A percentile compares a stretch with the other conserved stretches of the same genome.
These are phyloP conservation scores for Pseudopodoces humilis DNA, from an alignment of 2,113 vertebrate species.

Conservation along the genomic window DNA sequence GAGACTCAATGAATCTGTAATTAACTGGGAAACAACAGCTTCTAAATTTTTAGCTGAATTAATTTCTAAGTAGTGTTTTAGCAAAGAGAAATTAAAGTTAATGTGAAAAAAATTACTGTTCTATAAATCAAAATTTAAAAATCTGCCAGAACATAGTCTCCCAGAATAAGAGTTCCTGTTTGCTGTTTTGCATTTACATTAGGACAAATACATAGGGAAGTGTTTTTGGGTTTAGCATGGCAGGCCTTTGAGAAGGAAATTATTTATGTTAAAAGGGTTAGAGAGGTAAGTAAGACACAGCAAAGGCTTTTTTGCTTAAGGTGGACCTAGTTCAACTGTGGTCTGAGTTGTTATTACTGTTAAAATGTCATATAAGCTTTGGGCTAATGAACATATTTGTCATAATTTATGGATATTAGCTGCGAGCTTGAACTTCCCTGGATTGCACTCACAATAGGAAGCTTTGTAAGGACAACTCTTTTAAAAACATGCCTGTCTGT, in stretches of 20 bases:
- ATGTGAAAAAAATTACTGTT: not conserved
- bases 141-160: not conserved
- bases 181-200: not conserved
- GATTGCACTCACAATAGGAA: not conserved
- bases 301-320: not conserved
- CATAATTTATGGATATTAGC: not conserved
- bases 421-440: not conserved
- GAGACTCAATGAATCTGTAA: not conserved
- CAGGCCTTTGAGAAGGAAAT: not conserved
- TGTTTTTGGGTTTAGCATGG: not conserved
- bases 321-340: not conserved
- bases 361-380: not conserved
- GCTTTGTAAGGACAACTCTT: not conserved
- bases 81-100: not conserved
- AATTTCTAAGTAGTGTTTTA: not conserved
- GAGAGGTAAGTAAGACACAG: not conserved
- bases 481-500: not conserved
- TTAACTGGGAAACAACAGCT: not conserved
- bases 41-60: not conserved
- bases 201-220: not conserved
- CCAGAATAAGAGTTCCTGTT: not conserved
- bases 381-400: not conserved
- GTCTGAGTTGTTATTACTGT: not conserved
- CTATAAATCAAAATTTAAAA: not conserved
- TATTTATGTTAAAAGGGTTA: not conserved